A percentile compares a stretch with the other conserved stretches of the same genome.
phyloP scores from a whole-genome alignment of 2,888 invertebrate genomes.

The Cacoxenus indagator region DNA sequence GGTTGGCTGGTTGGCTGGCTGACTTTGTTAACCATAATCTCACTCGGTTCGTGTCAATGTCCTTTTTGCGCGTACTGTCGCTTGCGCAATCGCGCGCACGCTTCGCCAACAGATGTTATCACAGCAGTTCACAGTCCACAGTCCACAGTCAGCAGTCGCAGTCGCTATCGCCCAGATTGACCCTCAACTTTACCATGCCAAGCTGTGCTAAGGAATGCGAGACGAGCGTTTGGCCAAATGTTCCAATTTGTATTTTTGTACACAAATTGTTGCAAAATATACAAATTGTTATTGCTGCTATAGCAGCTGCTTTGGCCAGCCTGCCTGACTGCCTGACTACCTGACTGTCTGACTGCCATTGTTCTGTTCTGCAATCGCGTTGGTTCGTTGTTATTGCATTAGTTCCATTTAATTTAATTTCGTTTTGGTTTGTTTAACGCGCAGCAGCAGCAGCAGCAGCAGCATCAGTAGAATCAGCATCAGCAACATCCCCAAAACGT shows the following conservation, averaged over 20 bases:
- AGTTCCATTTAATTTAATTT: conserved; percentile 61
- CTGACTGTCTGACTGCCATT: conserved; percentile 24
- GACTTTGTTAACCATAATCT: conserved; percentile 20
- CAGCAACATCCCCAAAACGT: background rate
- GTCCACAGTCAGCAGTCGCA: too few species aligned
- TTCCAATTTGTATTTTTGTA: conserved; percentile 64
- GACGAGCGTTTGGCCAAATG: conserved; percentile 47
- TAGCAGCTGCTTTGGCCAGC: conserved; percentile 1
- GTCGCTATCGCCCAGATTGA: too few species aligned
- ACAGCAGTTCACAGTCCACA: conserved; percentile 45
- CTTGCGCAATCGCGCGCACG: conserved; percentile 50
- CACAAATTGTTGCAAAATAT: conserved; percentile 26
- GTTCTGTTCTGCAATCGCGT: conserved; percentile 9
- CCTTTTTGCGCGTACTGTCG: conserved; percentile 41
- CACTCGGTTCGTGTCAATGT: conserved; percentile 46
- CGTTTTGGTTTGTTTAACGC: conserved; percentile 39
- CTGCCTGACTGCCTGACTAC: too few species aligned
- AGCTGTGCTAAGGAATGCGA: background rate
- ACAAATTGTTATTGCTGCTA: conserved; percentile 52
- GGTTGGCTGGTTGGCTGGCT: too few species aligned
- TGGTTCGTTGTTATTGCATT: conserved; percentile 38
- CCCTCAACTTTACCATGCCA: too few species aligned
- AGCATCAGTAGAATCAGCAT: background rate
- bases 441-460: background rate
- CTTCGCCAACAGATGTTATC: conserved; percentile 64